A percentile compares a stretch with the other conserved stretches of the same genome.
Conservation (phyloP, 2,797 vertebrate species). For the Dallia pectoralis region DNA sequence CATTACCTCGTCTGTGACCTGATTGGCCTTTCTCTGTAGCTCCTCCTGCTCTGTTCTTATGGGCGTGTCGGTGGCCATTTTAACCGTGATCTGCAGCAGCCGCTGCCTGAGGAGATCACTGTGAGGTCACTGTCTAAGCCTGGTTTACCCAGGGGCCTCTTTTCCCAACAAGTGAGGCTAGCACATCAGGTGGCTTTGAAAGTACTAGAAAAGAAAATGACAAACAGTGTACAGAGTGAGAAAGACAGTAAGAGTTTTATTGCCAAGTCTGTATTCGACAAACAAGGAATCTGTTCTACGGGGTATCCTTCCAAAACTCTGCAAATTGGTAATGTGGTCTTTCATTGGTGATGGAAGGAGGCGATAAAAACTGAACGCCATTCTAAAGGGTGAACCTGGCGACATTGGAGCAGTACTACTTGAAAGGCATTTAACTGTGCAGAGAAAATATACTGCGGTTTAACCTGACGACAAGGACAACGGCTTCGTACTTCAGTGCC, state of each 20-base stretch:
- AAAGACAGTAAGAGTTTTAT: too few relatives aligned
- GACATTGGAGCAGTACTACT: background rate
- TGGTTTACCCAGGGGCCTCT: background rate
- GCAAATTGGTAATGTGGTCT: background rate
- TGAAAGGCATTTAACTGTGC: background rate
- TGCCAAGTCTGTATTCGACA: too few relatives aligned
- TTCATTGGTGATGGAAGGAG: background rate
- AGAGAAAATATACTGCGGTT: background rate
- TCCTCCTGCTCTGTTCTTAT: constrained; percentile 66
- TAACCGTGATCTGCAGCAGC: constrained; percentile 21
- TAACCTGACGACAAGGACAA: background rate
- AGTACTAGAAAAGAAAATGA: background rate
- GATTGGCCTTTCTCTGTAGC: constrained; percentile 72
- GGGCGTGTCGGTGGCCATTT: constrained; percentile 61
- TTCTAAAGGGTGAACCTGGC: background rate
- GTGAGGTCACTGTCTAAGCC: constrained; percentile 6
- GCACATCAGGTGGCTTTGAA: constrained; percentile 47
- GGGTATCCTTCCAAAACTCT: background rate
- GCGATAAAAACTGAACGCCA: background rate
- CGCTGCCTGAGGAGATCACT: too few relatives aligned
- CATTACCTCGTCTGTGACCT: constrained; percentile 80
- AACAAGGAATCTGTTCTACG: too few relatives aligned
- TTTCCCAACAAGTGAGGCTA: constrained; percentile 23
- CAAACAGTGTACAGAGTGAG: background rate
- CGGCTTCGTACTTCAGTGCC: background rate